Base-by-base conservation (phyloP, 2,797 vertebrate genomes). In the Enteromius mattozi region DNA sequence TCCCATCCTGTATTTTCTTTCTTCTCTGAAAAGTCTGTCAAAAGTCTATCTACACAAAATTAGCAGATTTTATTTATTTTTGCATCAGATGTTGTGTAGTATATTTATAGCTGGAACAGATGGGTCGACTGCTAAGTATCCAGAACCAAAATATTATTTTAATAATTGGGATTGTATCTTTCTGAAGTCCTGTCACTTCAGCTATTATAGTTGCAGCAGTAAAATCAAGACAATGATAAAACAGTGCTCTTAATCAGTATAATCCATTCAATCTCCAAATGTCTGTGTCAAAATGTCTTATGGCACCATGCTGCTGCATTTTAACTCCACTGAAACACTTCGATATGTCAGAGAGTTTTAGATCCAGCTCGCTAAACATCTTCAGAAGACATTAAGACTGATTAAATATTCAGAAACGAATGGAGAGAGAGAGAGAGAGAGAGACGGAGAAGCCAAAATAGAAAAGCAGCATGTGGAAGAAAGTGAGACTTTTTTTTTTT, bases 381-480 rank as follows among this genome's bases (percentile, higher is more conserved):
- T 77, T 56, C 42, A 65, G 4, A 71, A 85, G 68, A 54, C 86
- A 85, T 82, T 87, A 78, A 56, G 47, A 30, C 45, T 56, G 45
- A 78, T 85, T 78, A 75, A 63, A 82, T 75, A 81, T 82, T 79
- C 59, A 59, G 8, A 72, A 27, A 68, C 6, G 3, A 68, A 69
- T 33, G 54, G 59, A 30, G 27, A 24, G 21, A 76, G 51, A 71
- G 19, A 42, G 65, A 42, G 77, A 14, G 65, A 49, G n/a, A 66
- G 49, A 40, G 21, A 54, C 0, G 1, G n/a, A 37, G 61, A 82
- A 70, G 51, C 2, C 0, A 59, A 81, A 54, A 74, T 17, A 66
- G 61, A 76, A 54, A 33, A 5, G 49, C 47, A 75, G 30, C 8
- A 14, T 47, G 8, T 37, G 51, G 24, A 3, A 66, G 21, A 63